phyloP scores from a whole-genome alignment of 2,797 vertebrate species.

The Chromobotia macracanthus region DNA sequence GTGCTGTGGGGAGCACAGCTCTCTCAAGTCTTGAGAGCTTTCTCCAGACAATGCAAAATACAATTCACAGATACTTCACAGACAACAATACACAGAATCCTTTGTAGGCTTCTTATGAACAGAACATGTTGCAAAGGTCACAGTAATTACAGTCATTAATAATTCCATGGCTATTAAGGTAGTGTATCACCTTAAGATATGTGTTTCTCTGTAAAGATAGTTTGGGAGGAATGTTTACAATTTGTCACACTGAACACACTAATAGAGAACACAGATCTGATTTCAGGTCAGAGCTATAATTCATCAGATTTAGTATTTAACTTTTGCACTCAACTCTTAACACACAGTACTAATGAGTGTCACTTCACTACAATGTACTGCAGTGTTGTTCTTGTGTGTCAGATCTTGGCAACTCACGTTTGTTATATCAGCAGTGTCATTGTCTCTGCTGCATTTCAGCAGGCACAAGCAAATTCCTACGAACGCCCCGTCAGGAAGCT shows the following conservation, averaged over 20 bases:
- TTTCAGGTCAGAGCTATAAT: neutral
- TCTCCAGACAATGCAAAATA: too few species aligned
- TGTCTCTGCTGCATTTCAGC: slow-evolving; percentile 27
- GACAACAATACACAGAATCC: too few species aligned
- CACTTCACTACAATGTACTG: neutral
- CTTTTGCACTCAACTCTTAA: neutral
- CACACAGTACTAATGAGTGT: neutral
- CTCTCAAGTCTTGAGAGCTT: too few species aligned
- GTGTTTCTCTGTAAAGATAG: neutral
- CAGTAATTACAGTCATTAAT: slow-evolving; percentile 9
- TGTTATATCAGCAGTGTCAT: slow-evolving; percentile 30
- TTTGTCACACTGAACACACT: neutral
- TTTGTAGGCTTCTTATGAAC: neutral
- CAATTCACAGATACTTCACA: too few species aligned
- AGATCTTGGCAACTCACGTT: slow-evolving; percentile 34
- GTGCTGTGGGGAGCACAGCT: too few species aligned
- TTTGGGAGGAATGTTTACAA: neutral
- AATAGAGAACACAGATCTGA: too few species aligned
- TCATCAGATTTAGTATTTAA: neutral
- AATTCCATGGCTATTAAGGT: neutral
- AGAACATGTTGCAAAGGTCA: neutral
- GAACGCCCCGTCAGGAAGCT: slow-evolving; percentile 21
- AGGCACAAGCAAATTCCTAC: slow-evolving; percentile 37
- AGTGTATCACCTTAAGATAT: neutral
- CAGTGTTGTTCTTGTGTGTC: slow-evolving; percentile 31